Percentiles rank a stretch among this genome's conserved stretches.
phyloP scores from a whole-genome alignment of 2,797 vertebrate species.

The Lateolabrax maculatus region DNA sequence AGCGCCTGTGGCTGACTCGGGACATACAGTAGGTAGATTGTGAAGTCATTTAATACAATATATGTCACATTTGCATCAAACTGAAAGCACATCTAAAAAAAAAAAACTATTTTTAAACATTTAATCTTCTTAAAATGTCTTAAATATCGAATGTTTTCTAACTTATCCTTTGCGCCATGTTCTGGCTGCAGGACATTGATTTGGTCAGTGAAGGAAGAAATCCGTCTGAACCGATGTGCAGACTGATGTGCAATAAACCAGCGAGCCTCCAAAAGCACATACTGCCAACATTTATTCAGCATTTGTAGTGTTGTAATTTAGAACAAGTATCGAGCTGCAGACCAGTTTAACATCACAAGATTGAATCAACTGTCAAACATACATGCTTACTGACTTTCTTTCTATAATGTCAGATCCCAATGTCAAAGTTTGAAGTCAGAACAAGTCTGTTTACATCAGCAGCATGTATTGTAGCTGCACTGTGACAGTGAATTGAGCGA shows the following conservation, averaged over 20 bases:
- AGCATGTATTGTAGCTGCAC: neutral
- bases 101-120: too few species aligned
- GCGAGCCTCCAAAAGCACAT: constrained; percentile 27
- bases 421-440: neutral
- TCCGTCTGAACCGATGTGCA: constrained; percentile 18
- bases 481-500: neutral
- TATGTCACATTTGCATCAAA: constrained; percentile 32
- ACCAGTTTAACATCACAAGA: constrained; percentile 23
- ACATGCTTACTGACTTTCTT: neutral
- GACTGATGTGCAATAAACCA: constrained; percentile 34
- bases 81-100: constrained; percentile 8
- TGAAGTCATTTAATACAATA: constrained; percentile 32
- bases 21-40: constrained; percentile 34
- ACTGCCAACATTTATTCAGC: constrained; percentile 29
- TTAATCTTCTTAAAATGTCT: neutral
- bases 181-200: constrained; percentile 32
- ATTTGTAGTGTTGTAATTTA: constrained; percentile 11
- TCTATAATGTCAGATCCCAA: neutral
- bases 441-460: neutral
- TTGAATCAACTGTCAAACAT: constrained; percentile 13
- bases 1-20: constrained; percentile 14
- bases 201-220: constrained; percentile 24
- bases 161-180: constrained; percentile 1
- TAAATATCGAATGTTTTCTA: constrained; percentile 1
- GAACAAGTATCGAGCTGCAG: constrained; percentile 34